phyloP scores from a whole-genome alignment of 2,888 invertebrate genomes.

The Pherbina coryleti region DNA sequence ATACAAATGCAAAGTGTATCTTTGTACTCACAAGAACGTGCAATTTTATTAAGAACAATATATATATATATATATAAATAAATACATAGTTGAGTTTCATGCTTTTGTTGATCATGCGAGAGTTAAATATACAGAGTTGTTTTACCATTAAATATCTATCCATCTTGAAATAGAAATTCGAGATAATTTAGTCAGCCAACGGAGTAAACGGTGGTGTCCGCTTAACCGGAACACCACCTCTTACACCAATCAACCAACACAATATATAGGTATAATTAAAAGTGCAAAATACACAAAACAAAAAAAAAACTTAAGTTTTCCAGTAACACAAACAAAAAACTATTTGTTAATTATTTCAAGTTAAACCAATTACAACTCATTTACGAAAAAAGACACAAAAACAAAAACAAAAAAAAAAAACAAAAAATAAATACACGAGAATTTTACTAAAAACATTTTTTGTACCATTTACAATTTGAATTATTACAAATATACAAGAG shows the following conservation, averaged over 20 bases:
- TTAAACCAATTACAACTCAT: slow-evolving; percentile 41
- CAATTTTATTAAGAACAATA: slow-evolving; percentile 13
- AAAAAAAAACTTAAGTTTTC: slow-evolving; percentile 17
- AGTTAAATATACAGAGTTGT: slow-evolving; percentile 4
- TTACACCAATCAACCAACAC: neutral
- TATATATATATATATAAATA: neutral
- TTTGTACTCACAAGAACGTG: slow-evolving; percentile 6
- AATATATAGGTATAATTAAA: neutral
- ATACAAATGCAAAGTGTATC: neutral
- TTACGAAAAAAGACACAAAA: slow-evolving; percentile 32
- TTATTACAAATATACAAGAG: neutral
- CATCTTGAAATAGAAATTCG: neutral
- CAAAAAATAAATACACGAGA: neutral
- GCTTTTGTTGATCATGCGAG: neutral
- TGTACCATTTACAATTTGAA: slow-evolving; percentile 37
- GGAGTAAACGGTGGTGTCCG: neutral
- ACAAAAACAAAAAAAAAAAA: too few relatives aligned
- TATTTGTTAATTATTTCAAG: neutral
- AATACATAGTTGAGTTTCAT: slow-evolving; percentile 9
- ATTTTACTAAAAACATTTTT: slow-evolving; percentile 20
- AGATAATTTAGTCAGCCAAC: slow-evolving; percentile 25
- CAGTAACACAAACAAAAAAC: slow-evolving; percentile 13
- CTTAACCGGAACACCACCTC: neutral
- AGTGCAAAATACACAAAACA: slow-evolving; percentile 21
- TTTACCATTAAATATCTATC: slow-evolving; percentile 3